phyloP scores from a whole-genome alignment of 1,140 invertebrate species.

The Conus betulinus region DNA sequence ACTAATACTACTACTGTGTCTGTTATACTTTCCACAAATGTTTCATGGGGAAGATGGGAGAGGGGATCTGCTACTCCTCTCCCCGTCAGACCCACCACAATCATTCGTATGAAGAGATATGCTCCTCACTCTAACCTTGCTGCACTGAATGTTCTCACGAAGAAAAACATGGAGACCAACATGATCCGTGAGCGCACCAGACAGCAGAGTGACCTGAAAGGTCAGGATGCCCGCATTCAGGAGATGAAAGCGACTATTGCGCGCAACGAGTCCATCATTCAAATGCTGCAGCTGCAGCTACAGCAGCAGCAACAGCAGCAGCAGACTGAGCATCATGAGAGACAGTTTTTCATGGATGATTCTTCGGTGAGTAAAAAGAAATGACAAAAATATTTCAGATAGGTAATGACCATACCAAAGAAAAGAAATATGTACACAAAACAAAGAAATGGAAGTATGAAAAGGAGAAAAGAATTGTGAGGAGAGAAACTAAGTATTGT shows the following conservation, averaged over 20 bases:
- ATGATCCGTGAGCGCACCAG: conserved; percentile 63
- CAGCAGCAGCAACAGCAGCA: conserved; percentile 58
- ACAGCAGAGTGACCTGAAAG: conserved; percentile 56
- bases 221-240: conserved; percentile 62
- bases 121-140: not conserved
- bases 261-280: conserved; percentile 66
- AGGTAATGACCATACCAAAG: too few relatives aligned
- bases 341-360: conserved; percentile 31
- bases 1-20: too few relatives aligned
- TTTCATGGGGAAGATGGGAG: too few relatives aligned
- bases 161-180: conserved; percentile 69
- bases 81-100: too few relatives aligned
- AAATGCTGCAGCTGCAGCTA: conserved; percentile 67
- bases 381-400: too few relatives aligned
- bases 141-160: not conserved
- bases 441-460: too few relatives aligned
- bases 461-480: too few relatives aligned
- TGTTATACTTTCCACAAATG: too few relatives aligned
- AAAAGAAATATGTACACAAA: too few relatives aligned
- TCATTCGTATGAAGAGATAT: not conserved
- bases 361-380: conserved; percentile 5
- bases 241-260: conserved; percentile 67
- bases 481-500: too few relatives aligned
- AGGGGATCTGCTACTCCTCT: too few relatives aligned
- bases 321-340: conserved; percentile 31